Evolutionary conservation across 2,113 vertebrate genomes (phyloP), one percentile per base, ranked within the genome.

Genomic region (Menidia beryllina): DNA sequence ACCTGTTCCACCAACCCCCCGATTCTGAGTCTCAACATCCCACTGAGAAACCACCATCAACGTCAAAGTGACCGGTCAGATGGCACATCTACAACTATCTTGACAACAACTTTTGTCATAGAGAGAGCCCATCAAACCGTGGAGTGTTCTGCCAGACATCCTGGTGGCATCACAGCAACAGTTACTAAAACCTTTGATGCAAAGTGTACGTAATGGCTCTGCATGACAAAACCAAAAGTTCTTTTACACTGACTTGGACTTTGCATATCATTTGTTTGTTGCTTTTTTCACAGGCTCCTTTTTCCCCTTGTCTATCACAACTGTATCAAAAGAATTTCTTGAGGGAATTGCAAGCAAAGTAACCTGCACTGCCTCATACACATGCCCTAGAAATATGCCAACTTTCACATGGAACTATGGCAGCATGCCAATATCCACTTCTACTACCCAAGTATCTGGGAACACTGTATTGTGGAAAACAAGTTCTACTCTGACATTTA

Each of bases 351-450:
- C 24, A 41, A 74, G 1, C 21, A 54, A 0, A 68, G 70, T 91
- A 15, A 56, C n/a, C 14, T 90, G 90, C 74, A 79, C 66, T 23
- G 75, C 74, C 36, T 26, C 8, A 5, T 88, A 86, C 54, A 89
- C 69, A 25, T 90, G 88, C 45, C 0, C 63, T 23, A 17, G 34
- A 23, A 8, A 81, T 13, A 2, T 4, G 23, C 86, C 86, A 24
- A 51, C 13, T 50, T 17, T 89, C 3, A 75, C n/a, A 5, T 86
- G 84, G 88, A 86, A 63, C 54, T 85, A 83, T 24, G 36, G 0
- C 1, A 36, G 7, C 25, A 88, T 88, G 75, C 64, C 58, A 5
- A 27, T 51, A 34, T 47, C 65, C 7, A 55, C 24, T 13, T 0
- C 25, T 6, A 55, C 10, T 25, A 21, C 0, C 0, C 50, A 53